Evolutionary conservation across 2,113 vertebrate species (phyloP).

Genomic region (Chloropsis cyanopogon): DNA sequence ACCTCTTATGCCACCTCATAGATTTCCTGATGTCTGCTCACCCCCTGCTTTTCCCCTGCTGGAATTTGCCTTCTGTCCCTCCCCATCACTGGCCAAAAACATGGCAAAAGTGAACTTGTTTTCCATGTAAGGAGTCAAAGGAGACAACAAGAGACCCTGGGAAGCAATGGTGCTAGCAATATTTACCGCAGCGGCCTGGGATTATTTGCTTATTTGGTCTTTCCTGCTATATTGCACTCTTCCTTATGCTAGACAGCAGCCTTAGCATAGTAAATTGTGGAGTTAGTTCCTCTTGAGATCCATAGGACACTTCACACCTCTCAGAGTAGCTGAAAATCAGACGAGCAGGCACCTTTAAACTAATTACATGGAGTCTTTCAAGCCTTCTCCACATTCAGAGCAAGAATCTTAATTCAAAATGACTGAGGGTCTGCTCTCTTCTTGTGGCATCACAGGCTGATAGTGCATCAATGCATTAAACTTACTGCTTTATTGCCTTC

Average conservation of each 20-base stretch:
- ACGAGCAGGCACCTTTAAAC: not conserved
- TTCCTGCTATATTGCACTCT: not conserved
- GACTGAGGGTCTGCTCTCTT: not conserved
- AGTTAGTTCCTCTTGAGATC: conserved; percentile 23
- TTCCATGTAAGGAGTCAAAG: not conserved
- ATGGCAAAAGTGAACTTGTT: not conserved
- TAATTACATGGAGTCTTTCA: not conserved
- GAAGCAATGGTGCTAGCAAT: not conserved
- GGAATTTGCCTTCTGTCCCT: conserved; percentile 14
- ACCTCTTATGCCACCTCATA: not conserved
- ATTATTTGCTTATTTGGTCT: conserved; percentile 26
- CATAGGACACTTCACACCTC: conserved; percentile 17
- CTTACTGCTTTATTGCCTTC: not conserved
- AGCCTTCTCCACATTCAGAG: not conserved
- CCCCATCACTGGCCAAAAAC: not conserved
- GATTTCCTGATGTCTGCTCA: not conserved
- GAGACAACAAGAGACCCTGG: not conserved
- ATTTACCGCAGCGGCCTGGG: not conserved
- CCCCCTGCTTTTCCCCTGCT: not conserved
- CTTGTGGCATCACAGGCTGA: not conserved
- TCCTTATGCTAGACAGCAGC: not conserved
- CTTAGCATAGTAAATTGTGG: not conserved
- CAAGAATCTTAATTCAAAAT: not conserved
- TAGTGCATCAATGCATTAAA: not conserved
- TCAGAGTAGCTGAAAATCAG: conserved; percentile 24